Evolutionary conservation across 2,888 invertebrate genomes (phyloP).

Genomic region (Acronicta leporina): DNA sequence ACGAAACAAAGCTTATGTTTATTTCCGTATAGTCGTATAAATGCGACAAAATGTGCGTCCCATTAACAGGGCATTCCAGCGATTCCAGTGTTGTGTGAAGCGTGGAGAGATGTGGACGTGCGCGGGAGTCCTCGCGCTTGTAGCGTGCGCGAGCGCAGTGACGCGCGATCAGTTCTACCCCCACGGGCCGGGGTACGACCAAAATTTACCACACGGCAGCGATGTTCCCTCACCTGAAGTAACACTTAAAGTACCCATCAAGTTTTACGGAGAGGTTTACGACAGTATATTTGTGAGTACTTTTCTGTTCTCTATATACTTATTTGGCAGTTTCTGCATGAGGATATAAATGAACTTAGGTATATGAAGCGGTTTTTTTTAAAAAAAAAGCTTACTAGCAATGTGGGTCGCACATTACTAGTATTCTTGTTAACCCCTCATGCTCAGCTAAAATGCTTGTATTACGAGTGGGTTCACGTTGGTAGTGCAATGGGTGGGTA

Average conservation of each 20-base stretch:
- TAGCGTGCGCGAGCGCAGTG: constrained; percentile 77
- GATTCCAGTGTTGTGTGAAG: constrained; percentile 66
- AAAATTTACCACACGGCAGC: constrained; percentile 86
- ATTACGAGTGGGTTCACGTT: too few species aligned
- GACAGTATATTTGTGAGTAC: constrained; percentile 95
- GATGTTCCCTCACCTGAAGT: constrained; percentile 92
- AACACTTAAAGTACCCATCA: constrained; percentile 91
- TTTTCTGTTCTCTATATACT: constrained; percentile 20
- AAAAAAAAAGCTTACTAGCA: too few species aligned
- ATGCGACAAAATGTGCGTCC: constrained; percentile 44
- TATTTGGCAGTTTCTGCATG: neutral
- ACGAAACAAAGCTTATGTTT: constrained; percentile 54
- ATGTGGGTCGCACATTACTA: too few species aligned
- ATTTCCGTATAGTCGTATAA: constrained; percentile 54
- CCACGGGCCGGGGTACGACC: constrained; percentile 88
- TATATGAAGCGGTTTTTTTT: too few species aligned
- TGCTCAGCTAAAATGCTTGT: too few species aligned
- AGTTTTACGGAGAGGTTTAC: constrained; percentile 94
- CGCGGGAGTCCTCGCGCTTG: constrained; percentile 72
- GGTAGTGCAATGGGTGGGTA: too few species aligned
- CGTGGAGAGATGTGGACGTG: constrained; percentile 82
- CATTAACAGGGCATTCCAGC: constrained; percentile 55
- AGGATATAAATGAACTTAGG: too few species aligned
- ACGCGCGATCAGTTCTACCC: constrained; percentile 90
- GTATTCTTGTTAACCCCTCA: too few species aligned